Percentiles rank a stretch among this genome's conserved stretches.
These are phyloP conservation scores for Cheilosia soror DNA, from an alignment of 2,888 invertebrate species.

Conservation along the genomic window DNA sequence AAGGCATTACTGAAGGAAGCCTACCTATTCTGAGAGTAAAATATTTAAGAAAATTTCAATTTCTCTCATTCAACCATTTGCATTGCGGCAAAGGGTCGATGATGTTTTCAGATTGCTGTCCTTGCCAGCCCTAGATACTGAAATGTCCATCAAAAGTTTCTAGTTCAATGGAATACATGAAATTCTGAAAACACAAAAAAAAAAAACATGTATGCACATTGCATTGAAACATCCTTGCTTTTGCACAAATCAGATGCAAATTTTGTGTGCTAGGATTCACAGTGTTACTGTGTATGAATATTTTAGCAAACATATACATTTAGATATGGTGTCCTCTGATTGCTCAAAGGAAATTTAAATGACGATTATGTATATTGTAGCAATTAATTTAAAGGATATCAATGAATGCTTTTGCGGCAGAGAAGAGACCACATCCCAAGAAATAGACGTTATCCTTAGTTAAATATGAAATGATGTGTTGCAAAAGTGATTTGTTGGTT, in stretches of 20 bases:
- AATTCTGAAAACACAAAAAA: neutral
- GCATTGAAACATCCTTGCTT: constrained; percentile 2
- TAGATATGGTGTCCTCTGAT: constrained; percentile 17
- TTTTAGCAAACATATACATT: constrained; percentile 14
- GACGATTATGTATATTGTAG: constrained; percentile 23
- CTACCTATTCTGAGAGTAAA: neutral
- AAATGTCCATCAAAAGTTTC: constrained; percentile 22
- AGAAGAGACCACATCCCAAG: neutral
- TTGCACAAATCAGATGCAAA: neutral
- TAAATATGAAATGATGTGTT: neutral
- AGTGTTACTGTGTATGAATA: constrained; percentile 17
- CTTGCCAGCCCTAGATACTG: neutral
- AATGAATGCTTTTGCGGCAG: constrained; percentile 15
- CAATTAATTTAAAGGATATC: constrained; percentile 47
- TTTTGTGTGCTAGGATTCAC: neutral
- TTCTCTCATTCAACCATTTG: neutral
- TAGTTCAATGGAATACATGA: constrained; percentile 26
- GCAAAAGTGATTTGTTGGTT: no score
- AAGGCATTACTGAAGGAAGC: neutral
- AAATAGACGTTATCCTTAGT: neutral
- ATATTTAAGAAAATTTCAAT: neutral
- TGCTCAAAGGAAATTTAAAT: constrained; percentile 57
- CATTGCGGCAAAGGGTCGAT: neutral
- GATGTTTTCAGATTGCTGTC: neutral
- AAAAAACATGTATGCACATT: neutral